These are phyloP conservation scores for Mormyrus proboscirostris DNA, from an alignment of 2,797 vertebrate species.

Conservation along the genomic window DNA sequence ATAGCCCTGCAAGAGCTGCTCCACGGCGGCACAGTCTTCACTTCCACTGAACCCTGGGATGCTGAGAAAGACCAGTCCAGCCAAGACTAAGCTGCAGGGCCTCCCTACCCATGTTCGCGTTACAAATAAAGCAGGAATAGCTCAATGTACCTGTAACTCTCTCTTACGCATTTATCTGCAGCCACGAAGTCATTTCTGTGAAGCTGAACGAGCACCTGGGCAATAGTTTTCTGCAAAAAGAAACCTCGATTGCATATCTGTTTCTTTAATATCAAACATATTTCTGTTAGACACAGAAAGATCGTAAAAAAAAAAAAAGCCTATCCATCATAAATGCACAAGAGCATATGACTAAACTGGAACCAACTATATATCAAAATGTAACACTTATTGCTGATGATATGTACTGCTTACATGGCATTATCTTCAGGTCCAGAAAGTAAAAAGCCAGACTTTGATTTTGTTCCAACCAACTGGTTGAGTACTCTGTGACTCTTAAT, in stretches of 20 bases:
- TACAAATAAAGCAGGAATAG: neutral
- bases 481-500: neutral
- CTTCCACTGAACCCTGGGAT: constrained; percentile 92
- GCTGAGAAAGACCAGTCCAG: constrained; percentile 51
- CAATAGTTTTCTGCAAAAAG: constrained; percentile 74
- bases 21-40: constrained; percentile 83
- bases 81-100: neutral
- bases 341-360: neutral
- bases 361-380: neutral
- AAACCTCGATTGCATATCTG: neutral
- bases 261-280: neutral
- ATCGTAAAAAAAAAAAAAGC: neutral
- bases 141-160: constrained; percentile 72
- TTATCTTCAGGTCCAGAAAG: neutral
- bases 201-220: constrained; percentile 79
- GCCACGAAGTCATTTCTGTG: constrained; percentile 79
- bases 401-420: neutral
- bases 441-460: neutral
- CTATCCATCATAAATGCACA: neutral
- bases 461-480: neutral
- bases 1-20: constrained; percentile 85
- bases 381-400: neutral
- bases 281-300: neutral
- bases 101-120: neutral
- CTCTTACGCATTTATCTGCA: constrained; percentile 75